Evolutionary conservation across 2,113 vertebrate species (phyloP).

Genomic region (Macaca mulatta): DNA sequence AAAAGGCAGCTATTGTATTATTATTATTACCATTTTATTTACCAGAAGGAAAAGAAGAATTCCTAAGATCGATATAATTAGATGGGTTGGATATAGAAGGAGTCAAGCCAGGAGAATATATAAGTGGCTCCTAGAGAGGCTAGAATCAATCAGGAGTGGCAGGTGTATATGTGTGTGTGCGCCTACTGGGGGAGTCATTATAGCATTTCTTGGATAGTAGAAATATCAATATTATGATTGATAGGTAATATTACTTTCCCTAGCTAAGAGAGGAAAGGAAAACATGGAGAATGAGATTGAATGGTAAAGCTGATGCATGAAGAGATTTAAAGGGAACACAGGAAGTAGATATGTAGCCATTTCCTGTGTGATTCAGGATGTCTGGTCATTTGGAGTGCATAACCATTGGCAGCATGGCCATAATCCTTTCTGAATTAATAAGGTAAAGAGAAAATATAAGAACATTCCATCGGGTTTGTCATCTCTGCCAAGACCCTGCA

Average conservation of each 20-base stretch:
- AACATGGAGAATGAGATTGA: neutral
- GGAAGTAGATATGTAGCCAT: neutral
- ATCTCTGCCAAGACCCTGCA: neutral
- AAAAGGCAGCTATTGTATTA: neutral
- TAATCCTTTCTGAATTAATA: neutral
- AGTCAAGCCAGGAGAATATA: neutral
- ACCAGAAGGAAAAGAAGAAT: neutral
- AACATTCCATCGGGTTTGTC: neutral
- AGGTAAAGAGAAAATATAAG: neutral
- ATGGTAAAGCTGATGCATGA: neutral
- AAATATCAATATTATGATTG: neutral
- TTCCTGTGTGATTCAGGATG: neutral
- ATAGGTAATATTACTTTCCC: neutral
- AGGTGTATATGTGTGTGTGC: neutral
- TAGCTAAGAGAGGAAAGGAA: neutral
- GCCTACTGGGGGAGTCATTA: neutral
- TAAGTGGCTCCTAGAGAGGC: neutral
- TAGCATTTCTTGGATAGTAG: neutral
- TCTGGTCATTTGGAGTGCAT: neutral
- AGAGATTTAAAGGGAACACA: neutral
- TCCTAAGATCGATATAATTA: neutral
- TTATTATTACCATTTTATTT: neutral
- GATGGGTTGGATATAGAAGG: neutral
- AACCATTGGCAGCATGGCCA: neutral
- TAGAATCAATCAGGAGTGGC: neutral